Evolutionary conservation across 2,888 invertebrate species (phyloP), one percentile per base, ranked within the genome.

Genomic region (Rhorus exstirpatorius): DNA sequence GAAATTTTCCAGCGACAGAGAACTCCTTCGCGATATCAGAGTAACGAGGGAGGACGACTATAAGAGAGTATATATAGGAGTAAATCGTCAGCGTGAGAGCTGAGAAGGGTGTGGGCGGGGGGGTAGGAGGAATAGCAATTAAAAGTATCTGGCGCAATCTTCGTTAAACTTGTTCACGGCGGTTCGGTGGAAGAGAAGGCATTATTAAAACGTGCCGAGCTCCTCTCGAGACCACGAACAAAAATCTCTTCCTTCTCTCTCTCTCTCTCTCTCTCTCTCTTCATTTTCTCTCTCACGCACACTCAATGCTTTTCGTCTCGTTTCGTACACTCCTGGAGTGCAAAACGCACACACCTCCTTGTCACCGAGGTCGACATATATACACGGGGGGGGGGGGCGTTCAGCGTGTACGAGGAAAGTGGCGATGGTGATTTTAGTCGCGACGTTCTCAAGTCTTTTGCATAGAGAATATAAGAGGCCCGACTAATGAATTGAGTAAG

Each of bases 91-190:
- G 38, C 3, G 14, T 12, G 53, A 14, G 46, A 46, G 38, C 76
- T 68, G 76, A 68, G 51, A 72, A 80, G 76, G 65, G 76, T 61
- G 83, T 72, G 75, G 77, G 77, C 74, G 74, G 77, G 79, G 38
- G 87, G 83, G 86, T 83, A 83, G 88, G 89, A 88, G 91, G 91
- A 92, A 92, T 91, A 90, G 91, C 92, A 92, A 92, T 92, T 92
- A 92, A 92, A 91, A 91, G 91, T 92, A 92, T 92, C 92, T 90
- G 90, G 89, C 90, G 89, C 90, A 92, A 92, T 92, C 91, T 92
- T 90, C 91, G 91, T 92, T 92, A 91, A 92, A 91, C 91, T 92
- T 92, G 90, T 90, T 89, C 89, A 86, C 87, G 85, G 84, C 79
- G 76, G 49, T 87, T 77, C 70, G 80, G 86, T 85, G 83, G 87